phyloP scores from a whole-genome alignment of 2,888 invertebrate species.

The Philereme transversata region DNA sequence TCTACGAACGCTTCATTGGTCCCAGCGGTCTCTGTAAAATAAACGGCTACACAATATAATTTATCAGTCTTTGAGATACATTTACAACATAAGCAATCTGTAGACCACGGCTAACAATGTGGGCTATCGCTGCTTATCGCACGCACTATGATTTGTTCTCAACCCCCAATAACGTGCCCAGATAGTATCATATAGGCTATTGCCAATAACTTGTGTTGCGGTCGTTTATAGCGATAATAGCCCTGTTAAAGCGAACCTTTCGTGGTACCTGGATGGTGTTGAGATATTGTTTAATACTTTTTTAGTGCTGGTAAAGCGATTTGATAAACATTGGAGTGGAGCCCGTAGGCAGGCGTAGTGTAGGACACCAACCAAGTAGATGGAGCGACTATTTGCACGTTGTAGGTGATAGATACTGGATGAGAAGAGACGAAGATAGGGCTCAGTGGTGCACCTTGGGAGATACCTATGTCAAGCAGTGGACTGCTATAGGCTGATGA shows the following conservation, averaged over 20 bases:
- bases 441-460: too few relatives aligned
- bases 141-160: constrained; percentile 61
- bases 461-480: too few relatives aligned
- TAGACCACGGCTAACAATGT: constrained; percentile 10
- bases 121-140: constrained; percentile 51
- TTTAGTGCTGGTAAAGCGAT: background rate
- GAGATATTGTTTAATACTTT: background rate
- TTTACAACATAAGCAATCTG: constrained; percentile 8
- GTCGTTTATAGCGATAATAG: constrained; percentile 51
- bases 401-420: too few relatives aligned
- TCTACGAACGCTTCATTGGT: too few relatives aligned
- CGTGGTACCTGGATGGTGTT: constrained; percentile 28
- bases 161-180: constrained; percentile 54
- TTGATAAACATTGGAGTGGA: too few relatives aligned
- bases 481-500: too few relatives aligned
- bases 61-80: background rate
- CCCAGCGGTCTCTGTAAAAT: too few relatives aligned
- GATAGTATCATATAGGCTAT: constrained; percentile 54
- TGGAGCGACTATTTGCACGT: too few relatives aligned
- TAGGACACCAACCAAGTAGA: too few relatives aligned
- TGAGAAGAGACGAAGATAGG: too few relatives aligned
- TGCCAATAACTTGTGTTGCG: constrained; percentile 47
- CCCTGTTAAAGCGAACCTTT: constrained; percentile 30
- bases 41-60: background rate
- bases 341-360: too few relatives aligned